Base-by-base conservation (phyloP, 2,113 vertebrate genomes). In the Grammomys dolichurus region DNA sequence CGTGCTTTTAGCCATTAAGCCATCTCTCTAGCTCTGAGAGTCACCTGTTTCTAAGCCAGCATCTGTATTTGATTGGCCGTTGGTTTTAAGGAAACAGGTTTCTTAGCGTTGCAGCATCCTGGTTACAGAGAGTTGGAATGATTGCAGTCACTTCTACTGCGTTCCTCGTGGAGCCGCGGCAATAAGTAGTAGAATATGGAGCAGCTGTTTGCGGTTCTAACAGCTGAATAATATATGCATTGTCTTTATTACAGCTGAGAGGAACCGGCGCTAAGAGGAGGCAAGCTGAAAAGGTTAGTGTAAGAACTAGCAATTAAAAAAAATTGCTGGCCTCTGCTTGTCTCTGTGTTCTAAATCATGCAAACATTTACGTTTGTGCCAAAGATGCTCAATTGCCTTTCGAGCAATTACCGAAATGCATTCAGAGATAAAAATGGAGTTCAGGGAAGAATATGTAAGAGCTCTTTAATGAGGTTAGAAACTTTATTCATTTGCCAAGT, bases 231-330 rank as follows among this genome's bases (percentile, higher is more conserved):
- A 96, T 94, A 93, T 90, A 96, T 95, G 96, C 94, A 87, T 96
- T 97, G 97, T 96, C 93, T 96, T 91, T 76, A 91, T 95, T 93
- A 92, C 6, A 40, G 93, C 86, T 94, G 92, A 0, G 51, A 76
- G 81, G 14, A 93, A 72, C 81, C 89, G 81, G 0, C 93, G 63
- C 80, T 88, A 95, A 87, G 86, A 95, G 17, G 93, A 97, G 95
- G 95, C 85, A 70, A 96, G 98, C 70, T 0, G 3, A 94, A 98
- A 97, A 98, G 96, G 97, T 97, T 98, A 97, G 97, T 98, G 98
- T 95, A 97, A 97, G 77, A 97, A 98, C 96, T 90, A 90, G 97
- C 97, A 97, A 97, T 98, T 97, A 95, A 80, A 95, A 91, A 58
- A 97, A 89, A 97, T n/a, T 88, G 91, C 97, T 87, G 92, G 91